Conservation (phyloP, 2,113 vertebrate species). For the Edolisoma coerulescens region DNA sequence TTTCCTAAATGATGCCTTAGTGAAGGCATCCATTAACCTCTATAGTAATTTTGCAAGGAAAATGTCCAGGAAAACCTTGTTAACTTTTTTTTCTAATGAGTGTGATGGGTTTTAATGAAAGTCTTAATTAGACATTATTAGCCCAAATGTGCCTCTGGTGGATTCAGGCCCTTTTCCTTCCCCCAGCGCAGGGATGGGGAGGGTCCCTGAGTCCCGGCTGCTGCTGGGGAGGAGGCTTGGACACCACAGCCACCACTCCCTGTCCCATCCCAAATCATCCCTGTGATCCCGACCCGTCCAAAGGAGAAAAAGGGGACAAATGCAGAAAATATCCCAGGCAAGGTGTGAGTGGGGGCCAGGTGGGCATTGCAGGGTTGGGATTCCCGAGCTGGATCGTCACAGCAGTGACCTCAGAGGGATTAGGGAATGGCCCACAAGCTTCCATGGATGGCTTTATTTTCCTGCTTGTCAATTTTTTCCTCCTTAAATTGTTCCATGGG, state of each 20-base stretch:
- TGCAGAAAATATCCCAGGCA: background rate
- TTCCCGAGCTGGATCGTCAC: fast-evolving
- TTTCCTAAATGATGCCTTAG: conserved; percentile 54
- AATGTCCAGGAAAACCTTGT: conserved; percentile 43
- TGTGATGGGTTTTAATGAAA: conserved; percentile 55
- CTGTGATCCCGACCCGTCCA: background rate
- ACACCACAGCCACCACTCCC: background rate
- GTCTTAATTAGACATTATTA: conserved; percentile 69
- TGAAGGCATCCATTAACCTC: conserved; percentile 63
- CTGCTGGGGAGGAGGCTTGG: fast-evolving
- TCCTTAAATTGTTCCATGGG: background rate
- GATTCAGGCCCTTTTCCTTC: background rate
- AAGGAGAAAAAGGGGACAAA: background rate
- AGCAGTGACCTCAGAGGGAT: background rate
- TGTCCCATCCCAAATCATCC: background rate
- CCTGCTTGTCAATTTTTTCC: background rate
- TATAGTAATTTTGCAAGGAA: conserved; percentile 47
- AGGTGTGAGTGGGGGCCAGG: background rate
- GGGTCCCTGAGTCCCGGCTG: background rate
- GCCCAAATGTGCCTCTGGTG: background rate
- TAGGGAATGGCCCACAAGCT: background rate
- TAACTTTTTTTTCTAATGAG: conserved; percentile 32
- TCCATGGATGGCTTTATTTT: background rate
- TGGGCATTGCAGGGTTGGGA: background rate
- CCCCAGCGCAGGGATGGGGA: background rate